A percentile compares a stretch with the other conserved stretches of the same genome.
phyloP scores from a whole-genome alignment of 2,797 vertebrate genomes.

The Falco novaeseelandiae region DNA sequence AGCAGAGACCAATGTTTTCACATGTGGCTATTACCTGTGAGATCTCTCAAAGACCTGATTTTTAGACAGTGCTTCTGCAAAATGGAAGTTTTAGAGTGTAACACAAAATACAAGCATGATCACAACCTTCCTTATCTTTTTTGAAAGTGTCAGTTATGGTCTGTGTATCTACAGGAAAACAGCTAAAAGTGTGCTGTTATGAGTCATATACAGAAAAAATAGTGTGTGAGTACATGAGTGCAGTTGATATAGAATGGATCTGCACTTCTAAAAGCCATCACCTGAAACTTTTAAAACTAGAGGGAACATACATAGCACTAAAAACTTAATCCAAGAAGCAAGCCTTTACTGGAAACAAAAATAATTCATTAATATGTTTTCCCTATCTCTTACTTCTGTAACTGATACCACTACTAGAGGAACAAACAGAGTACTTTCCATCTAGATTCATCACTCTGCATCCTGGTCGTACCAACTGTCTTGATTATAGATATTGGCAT shows the following conservation, averaged over 20 bases:
- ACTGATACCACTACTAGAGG: neutral
- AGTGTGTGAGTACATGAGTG: fast-evolving
- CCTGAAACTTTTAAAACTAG: neutral
- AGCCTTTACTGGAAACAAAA: neutral
- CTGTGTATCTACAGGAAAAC: neutral
- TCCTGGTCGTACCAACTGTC: neutral
- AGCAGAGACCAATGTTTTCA: neutral
- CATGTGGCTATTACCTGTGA: neutral
- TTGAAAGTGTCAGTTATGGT: neutral
- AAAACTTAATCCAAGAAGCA: neutral
- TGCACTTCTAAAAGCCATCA: neutral
- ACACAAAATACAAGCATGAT: neutral
- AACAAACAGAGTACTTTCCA: fast-evolving
- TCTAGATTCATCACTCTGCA: neutral
- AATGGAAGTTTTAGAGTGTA: neutral
- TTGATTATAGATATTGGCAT: neutral
- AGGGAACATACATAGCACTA: neutral
- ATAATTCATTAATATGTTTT: neutral
- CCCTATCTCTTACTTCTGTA: neutral
- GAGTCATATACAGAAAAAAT: neutral
- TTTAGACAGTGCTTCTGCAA: neutral
- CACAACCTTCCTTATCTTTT: neutral
- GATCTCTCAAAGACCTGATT: neutral
- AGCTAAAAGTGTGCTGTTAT: neutral
- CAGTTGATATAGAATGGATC: neutral